Percentiles rank a stretch among this genome's conserved stretches.
Conservation (phyloP, 2,797 vertebrate species). For the Pitangus sulphuratus region DNA sequence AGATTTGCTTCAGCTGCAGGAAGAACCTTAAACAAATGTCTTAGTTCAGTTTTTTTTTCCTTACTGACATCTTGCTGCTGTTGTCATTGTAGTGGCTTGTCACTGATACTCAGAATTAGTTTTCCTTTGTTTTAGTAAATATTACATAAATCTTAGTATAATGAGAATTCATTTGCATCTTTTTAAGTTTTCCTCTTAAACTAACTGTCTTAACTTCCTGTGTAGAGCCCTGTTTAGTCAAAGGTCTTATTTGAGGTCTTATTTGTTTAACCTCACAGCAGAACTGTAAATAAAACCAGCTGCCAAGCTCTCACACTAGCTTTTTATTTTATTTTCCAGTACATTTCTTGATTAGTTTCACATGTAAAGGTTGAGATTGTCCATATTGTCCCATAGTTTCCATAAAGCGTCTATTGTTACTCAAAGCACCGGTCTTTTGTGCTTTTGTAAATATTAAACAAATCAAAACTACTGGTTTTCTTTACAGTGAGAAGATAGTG, state of each 20-base stretch:
- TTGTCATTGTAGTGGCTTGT: neutral
- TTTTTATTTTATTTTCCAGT: neutral
- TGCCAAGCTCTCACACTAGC: neutral
- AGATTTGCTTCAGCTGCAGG: neutral
- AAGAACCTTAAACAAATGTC: neutral
- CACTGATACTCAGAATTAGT: neutral
- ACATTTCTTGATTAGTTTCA: neutral
- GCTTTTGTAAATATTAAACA: neutral
- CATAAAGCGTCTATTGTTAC: neutral
- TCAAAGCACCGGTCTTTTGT: neutral
- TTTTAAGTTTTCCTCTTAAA: neutral
- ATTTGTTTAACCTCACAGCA: neutral
- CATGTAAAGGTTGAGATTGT: neutral
- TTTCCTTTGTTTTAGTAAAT: neutral
- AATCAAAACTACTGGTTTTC: neutral
- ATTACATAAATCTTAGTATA: neutral
- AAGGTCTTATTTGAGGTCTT: neutral
- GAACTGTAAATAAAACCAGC: constrained; percentile 4
- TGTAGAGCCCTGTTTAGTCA: neutral
- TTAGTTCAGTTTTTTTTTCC: neutral
- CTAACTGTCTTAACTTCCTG: neutral
- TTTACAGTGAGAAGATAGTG: neutral
- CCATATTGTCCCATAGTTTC: neutral
- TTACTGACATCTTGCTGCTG: neutral
- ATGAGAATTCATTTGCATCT: neutral